These are phyloP conservation scores for Ischnus inquisitorius DNA, from an alignment of 2,888 invertebrate species.

Conservation along the genomic window DNA sequence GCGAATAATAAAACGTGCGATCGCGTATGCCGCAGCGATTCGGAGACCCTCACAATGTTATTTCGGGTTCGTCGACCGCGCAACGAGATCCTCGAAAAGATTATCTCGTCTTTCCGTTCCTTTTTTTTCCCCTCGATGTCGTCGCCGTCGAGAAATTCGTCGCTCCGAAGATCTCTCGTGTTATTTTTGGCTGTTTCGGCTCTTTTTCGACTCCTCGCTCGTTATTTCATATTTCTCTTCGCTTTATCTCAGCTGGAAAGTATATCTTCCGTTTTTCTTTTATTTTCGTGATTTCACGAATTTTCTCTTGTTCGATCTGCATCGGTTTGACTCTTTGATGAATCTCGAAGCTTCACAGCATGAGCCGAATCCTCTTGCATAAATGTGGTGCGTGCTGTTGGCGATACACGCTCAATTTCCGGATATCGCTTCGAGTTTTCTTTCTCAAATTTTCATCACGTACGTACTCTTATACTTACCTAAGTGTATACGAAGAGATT, in stretches of 20 bases:
- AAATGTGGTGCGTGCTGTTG: conserved; percentile 25
- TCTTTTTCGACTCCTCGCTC: neutral
- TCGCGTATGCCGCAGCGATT: neutral
- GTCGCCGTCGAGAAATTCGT: conserved; percentile 21
- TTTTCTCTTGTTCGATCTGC: neutral
- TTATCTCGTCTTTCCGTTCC: conserved; percentile 12
- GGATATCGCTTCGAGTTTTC: neutral
- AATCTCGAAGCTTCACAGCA: too few relatives aligned
- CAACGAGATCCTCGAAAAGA: conserved; percentile 25
- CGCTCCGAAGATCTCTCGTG: conserved; percentile 9
- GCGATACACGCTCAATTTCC: neutral
- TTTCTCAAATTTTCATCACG: conserved; percentile 36
- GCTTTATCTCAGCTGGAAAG: neutral
- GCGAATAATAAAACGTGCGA: conserved; percentile 1
- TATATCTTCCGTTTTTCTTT: neutral
- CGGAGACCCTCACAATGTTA: conserved; percentile 49
- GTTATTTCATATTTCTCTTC: neutral
- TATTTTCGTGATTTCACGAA: neutral
- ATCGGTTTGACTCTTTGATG: neutral
- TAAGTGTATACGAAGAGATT: conserved; percentile 39
- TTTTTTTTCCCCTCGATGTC: neutral
- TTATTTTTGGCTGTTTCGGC: conserved; percentile 33
- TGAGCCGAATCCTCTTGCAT: neutral
- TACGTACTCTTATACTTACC: neutral
- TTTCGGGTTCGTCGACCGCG: conserved; percentile 67